Percentiles rank a stretch among this genome's conserved stretches.
Evolutionary conservation across 2,113 vertebrate species (phyloP).

Genomic region (Montifringilla adamsi): DNA sequence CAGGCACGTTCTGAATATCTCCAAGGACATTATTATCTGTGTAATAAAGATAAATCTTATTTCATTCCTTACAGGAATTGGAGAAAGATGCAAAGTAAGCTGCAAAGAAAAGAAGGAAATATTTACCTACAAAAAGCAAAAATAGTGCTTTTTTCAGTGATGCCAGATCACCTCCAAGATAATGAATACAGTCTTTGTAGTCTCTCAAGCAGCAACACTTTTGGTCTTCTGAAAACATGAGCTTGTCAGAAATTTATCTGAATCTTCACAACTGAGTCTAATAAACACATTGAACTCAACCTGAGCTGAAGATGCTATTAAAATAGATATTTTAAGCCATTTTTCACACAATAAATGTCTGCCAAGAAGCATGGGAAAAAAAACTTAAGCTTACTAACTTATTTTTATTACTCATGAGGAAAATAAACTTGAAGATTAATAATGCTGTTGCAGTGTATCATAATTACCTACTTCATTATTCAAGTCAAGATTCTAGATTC

Average conservation of each 20-base stretch:
- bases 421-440: not conserved
- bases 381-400: not conserved
- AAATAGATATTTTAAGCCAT: not conserved
- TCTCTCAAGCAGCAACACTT: not conserved
- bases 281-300: not conserved
- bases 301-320: not conserved
- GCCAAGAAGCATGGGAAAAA: not conserved
- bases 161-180: not conserved
- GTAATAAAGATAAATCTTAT: not conserved
- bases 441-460: not conserved
- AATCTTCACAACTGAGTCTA: not conserved
- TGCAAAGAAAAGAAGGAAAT: not conserved
- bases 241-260: not conserved
- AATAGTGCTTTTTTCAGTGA: not conserved
- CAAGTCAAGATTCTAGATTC: not conserved
- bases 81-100: not conserved
- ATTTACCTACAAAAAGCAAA: not conserved
- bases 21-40: not conserved
- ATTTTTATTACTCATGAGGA: not conserved
- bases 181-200: not conserved
- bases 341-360: not conserved
- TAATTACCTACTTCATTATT: not conserved
- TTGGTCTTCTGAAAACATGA: not conserved
- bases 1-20: not conserved
- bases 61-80: not conserved